A percentile compares a stretch with the other conserved stretches of the same genome.
These are phyloP conservation scores for Actinopyga echinites DNA, from an alignment of 53 echinoderm and acorn worm species.

Conservation along the genomic window DNA sequence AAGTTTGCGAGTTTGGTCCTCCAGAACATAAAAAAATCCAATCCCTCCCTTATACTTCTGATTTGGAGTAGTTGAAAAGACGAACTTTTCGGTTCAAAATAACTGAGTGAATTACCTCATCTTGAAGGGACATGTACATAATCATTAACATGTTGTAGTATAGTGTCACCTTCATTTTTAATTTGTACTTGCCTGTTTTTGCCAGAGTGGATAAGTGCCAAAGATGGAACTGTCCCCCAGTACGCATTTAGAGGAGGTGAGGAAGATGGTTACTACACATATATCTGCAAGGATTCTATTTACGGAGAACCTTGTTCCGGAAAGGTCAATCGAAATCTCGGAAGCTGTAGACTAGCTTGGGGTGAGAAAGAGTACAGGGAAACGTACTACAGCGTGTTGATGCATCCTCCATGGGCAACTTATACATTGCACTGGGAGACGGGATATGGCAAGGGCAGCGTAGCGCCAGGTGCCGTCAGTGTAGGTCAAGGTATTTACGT, in stretches of 20 bases:
- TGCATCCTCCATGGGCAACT: background rate
- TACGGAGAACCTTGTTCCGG: background rate
- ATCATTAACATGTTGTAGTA: no score
- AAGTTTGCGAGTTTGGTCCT: no score
- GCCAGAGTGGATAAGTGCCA: background rate
- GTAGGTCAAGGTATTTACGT: background rate
- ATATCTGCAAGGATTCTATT: background rate
- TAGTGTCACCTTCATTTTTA: no score
- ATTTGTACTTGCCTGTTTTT: no score
- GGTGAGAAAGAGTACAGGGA: conserved; percentile 10
- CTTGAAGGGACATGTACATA: no score
- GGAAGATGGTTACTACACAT: background rate
- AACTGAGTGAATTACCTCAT: no score
- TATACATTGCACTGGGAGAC: background rate
- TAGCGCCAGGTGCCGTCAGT: background rate
- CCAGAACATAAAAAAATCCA: no score
- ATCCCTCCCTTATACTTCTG: no score
- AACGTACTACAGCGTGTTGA: background rate
- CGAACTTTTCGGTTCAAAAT: no score
- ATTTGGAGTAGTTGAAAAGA: no score
- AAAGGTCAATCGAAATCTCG: background rate
- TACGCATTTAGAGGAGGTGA: background rate
- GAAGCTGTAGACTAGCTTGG: conserved; percentile 7
- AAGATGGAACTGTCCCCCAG: background rate
- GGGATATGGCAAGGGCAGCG: background rate